These are phyloP conservation scores for Macrosiphum euphorbiae DNA, from an alignment of 2,888 invertebrate genomes.

Conservation along the genomic window DNA sequence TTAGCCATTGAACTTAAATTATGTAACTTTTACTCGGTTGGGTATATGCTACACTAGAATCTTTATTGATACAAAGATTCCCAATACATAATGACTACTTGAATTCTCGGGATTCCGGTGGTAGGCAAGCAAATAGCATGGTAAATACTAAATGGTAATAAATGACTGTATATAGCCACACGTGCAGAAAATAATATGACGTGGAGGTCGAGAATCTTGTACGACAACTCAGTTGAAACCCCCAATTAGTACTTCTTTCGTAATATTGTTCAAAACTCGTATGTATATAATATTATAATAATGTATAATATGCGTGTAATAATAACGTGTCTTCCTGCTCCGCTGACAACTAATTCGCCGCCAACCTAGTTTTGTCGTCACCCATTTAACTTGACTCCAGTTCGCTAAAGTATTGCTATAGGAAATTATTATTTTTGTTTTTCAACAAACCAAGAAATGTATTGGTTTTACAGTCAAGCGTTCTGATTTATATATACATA, in stretches of 20 bases:
- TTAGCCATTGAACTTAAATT: slow-evolving; percentile 36
- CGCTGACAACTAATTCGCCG: not conserved
- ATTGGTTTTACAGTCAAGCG: not conserved
- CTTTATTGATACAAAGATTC: not conserved
- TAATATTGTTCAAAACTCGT: slow-evolving; percentile 22
- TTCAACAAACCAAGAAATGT: not conserved
- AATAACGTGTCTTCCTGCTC: not conserved
- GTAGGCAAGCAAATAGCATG: not conserved
- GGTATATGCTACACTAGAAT: not conserved
- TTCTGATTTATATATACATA: not conserved
- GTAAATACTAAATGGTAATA: not conserved
- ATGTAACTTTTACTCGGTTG: slow-evolving; percentile 22
- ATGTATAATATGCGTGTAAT: not conserved
- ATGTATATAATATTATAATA: not conserved
- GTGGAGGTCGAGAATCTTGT: slow-evolving; percentile 15
- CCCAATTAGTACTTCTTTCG: slow-evolving; percentile 36
- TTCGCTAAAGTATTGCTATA: not conserved
- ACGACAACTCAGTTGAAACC: not conserved
- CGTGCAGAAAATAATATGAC: too few species aligned
- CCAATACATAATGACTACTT: not conserved
- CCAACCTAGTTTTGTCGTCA: not conserved
- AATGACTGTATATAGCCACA: not conserved
- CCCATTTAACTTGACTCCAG: not conserved
- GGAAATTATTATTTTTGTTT: not conserved
- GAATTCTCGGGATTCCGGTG: not conserved